phyloP scores from a whole-genome alignment of 2,797 vertebrate genomes.

The Microchirus variegatus region DNA sequence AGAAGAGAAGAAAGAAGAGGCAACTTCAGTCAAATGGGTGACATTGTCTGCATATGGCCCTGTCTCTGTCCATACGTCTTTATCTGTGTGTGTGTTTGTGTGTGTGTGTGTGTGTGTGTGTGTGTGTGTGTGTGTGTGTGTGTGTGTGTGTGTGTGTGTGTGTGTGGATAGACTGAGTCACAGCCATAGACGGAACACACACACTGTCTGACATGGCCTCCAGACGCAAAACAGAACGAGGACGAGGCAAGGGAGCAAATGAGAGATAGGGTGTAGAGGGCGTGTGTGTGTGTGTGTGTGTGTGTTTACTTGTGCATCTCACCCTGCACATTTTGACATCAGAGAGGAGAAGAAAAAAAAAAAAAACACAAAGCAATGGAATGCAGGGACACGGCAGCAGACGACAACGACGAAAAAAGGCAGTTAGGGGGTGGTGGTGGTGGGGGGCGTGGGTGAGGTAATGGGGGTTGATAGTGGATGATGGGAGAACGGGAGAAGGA shows the following conservation, averaged over 20 bases:
- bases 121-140: background rate
- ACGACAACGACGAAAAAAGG: constrained; percentile 40
- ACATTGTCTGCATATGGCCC: too few species aligned
- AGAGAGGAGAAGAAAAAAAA: constrained; percentile 30
- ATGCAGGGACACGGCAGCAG: constrained; percentile 44
- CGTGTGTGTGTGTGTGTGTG: background rate
- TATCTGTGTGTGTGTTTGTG: too few species aligned
- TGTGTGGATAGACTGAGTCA: constrained; percentile 48
- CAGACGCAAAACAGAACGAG: constrained; percentile 54
- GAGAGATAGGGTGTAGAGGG: constrained; percentile 7
- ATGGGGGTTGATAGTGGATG: constrained; percentile 23
- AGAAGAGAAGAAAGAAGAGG: too few species aligned
- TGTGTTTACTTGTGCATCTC: constrained; percentile 16
- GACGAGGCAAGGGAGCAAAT: constrained; percentile 37
- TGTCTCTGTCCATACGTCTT: too few species aligned
- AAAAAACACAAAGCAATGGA: constrained; percentile 21
- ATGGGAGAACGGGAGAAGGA: constrained; percentile 14
- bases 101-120: background rate
- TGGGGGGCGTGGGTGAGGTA: too few species aligned
- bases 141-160: constrained; percentile 9
- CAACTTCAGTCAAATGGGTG: too few species aligned
- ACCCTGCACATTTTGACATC: constrained; percentile 35
- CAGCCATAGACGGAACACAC: constrained; percentile 33
- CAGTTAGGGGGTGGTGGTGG: background rate
- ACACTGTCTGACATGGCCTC: constrained; percentile 61